These are phyloP conservation scores for Mesorhabditis spiculigera DNA, from an alignment of 2,888 invertebrate genomes.

Conservation along the genomic window DNA sequence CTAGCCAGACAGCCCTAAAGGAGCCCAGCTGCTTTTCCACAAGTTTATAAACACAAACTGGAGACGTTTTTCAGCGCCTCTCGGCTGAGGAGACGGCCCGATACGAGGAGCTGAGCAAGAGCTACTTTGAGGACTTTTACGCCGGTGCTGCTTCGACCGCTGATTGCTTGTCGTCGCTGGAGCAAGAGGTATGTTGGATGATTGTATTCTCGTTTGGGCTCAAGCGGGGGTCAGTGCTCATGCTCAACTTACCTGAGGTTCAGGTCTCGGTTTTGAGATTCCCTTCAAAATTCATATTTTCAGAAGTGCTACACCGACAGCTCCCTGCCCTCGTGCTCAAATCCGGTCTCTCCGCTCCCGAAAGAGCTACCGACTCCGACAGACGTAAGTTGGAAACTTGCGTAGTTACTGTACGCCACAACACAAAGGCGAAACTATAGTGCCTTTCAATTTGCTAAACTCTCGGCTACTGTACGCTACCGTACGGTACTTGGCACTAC, in stretches of 20 bases:
- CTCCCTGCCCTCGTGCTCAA: background rate
- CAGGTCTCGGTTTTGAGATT: too few species aligned
- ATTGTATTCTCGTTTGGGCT: too few species aligned
- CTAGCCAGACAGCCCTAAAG: background rate
- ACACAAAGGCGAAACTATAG: background rate
- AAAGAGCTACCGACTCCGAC: background rate
- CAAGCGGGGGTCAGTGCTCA: too few species aligned
- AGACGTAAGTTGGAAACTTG: background rate
- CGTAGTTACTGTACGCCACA: too few species aligned
- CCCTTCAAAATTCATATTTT: too few species aligned
- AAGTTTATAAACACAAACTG: constrained; percentile 1
- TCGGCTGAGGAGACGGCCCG: constrained; percentile 35
- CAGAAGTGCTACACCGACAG: background rate
- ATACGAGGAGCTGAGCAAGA: constrained; percentile 47
- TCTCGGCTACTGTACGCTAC: background rate
- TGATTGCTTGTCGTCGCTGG: background rate
- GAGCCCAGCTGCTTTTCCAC: too few species aligned
- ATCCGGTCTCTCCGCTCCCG: background rate
- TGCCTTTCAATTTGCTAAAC: background rate
- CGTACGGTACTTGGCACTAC: too few species aligned
- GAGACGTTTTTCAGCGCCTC: constrained; percentile 38
- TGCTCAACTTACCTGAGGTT: too few species aligned
- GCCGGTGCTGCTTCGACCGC: constrained; percentile 2
- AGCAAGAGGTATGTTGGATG: background rate
- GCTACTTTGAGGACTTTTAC: constrained; percentile 47